Percentiles rank a stretch among this genome's conserved stretches.
Evolutionary conservation across 2,888 invertebrate genomes (phyloP).

Genomic region (Cylloceria caligata): DNA sequence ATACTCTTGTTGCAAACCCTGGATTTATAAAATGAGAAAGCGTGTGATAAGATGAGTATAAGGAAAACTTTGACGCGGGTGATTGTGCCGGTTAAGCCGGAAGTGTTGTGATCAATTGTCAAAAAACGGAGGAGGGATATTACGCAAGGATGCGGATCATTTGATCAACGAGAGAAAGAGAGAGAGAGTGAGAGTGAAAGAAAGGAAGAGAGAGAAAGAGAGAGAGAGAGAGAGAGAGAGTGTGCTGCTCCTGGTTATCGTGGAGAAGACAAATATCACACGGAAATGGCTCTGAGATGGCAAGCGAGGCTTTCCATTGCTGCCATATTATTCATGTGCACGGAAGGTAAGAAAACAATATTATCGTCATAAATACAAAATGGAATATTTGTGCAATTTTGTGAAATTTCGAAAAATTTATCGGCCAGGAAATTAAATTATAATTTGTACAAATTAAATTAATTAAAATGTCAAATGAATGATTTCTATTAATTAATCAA

Average conservation of each 20-base stretch:
- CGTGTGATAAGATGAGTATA: slow-evolving; percentile 17
- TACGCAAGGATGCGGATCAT: slow-evolving; percentile 73
- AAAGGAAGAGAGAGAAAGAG: background rate
- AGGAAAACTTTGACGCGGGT: slow-evolving; percentile 26
- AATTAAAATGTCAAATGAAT: background rate
- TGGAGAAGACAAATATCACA: slow-evolving; percentile 65
- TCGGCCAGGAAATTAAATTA: too few relatives aligned
- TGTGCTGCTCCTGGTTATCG: slow-evolving; percentile 6
- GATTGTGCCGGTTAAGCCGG: slow-evolving; percentile 1
- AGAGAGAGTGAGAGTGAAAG: slow-evolving; percentile 2
- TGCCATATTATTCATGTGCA: slow-evolving; percentile 84
- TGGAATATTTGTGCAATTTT: background rate
- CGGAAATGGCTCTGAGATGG: slow-evolving; percentile 84
- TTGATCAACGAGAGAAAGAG: slow-evolving; percentile 64
- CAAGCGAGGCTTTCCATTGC: slow-evolving; percentile 83
- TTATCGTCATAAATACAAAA: too few relatives aligned
- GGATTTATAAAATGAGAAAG: background rate
- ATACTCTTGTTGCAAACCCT: background rate
- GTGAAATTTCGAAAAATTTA: background rate
- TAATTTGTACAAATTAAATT: background rate
- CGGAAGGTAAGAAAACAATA: slow-evolving; percentile 80
- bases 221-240: background rate
- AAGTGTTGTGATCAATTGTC: slow-evolving; percentile 50
- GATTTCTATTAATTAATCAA: background rate
- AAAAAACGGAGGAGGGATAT: slow-evolving; percentile 26